Percentiles rank a stretch among this genome's conserved stretches.
These are phyloP conservation scores for Lutraria lutraria DNA, from an alignment of 2,888 invertebrate species.

Conservation along the genomic window DNA sequence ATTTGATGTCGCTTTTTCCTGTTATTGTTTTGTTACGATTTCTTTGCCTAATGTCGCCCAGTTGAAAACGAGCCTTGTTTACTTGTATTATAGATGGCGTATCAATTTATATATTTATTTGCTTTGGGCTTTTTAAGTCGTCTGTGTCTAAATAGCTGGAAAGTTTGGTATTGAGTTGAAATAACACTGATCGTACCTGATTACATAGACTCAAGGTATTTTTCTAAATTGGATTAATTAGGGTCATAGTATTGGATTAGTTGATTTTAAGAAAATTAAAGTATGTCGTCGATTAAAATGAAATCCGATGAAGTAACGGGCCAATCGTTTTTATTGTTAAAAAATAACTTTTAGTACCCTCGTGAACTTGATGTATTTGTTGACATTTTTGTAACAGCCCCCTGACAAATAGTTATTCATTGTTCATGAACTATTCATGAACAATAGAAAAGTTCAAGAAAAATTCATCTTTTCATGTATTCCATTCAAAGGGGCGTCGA, in stretches of 20 bases:
- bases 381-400: neutral
- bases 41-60: neutral
- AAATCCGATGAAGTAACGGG: slow-evolving; percentile 28
- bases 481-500: too few relatives aligned
- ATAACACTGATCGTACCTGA: neutral
- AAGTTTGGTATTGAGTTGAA: neutral
- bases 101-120: slow-evolving; percentile 1
- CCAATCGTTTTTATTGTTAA: slow-evolving; percentile 16
- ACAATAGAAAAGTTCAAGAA: too few relatives aligned
- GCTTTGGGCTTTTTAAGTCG: neutral
- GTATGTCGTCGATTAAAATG: slow-evolving; percentile 12
- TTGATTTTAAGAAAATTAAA: neutral
- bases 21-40: neutral
- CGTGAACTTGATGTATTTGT: neutral
- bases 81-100: neutral
- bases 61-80: neutral
- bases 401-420: too few relatives aligned
- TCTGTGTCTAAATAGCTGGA: slow-evolving; percentile 7
- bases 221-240: slow-evolving; percentile 16
- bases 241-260: slow-evolving; percentile 23
- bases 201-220: neutral
- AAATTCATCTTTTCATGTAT: too few relatives aligned
- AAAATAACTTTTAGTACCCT: neutral
- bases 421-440: too few relatives aligned
- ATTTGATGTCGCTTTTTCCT: neutral